phyloP scores from a whole-genome alignment of 2,113 vertebrate genomes.

The Sigmodon hispidus region DNA sequence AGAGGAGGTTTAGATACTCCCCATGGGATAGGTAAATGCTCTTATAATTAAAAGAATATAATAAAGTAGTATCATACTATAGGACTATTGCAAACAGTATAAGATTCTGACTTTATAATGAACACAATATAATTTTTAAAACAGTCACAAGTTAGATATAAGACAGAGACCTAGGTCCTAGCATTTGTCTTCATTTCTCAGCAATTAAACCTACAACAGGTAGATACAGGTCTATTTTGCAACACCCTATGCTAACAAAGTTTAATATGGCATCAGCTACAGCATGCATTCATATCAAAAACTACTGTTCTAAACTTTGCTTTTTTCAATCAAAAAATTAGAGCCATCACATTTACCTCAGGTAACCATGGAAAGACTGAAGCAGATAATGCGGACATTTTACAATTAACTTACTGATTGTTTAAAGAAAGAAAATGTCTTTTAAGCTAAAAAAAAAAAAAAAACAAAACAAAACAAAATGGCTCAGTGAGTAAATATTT shows the following conservation, averaged over 20 bases:
- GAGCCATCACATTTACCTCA: neutral
- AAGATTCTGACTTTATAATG: slow-evolving; percentile 4
- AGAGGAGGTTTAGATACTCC: neutral
- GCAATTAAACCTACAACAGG: neutral
- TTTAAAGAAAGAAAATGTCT: neutral
- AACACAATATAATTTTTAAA: neutral
- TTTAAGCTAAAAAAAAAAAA: neutral
- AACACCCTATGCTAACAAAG: neutral
- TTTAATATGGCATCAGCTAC: neutral
- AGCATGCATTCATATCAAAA: neutral
- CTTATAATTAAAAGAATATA: neutral
- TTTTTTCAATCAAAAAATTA: neutral
- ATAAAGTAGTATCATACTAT: neutral
- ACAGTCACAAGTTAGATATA: neutral
- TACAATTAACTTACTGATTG: neutral
- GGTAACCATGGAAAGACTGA: neutral
- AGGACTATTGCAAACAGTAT: neutral
- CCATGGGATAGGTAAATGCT: neutral
- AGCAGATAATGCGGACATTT: neutral
- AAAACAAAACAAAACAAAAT: too few relatives aligned
- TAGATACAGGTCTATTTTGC: neutral
- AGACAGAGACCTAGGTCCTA: neutral
- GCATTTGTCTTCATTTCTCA: neutral
- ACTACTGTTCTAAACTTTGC: neutral
- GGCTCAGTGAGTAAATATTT: neutral